These are phyloP conservation scores for Polydrusus pterygomalis DNA, from an alignment of 2,888 invertebrate genomes.

Conservation along the genomic window DNA sequence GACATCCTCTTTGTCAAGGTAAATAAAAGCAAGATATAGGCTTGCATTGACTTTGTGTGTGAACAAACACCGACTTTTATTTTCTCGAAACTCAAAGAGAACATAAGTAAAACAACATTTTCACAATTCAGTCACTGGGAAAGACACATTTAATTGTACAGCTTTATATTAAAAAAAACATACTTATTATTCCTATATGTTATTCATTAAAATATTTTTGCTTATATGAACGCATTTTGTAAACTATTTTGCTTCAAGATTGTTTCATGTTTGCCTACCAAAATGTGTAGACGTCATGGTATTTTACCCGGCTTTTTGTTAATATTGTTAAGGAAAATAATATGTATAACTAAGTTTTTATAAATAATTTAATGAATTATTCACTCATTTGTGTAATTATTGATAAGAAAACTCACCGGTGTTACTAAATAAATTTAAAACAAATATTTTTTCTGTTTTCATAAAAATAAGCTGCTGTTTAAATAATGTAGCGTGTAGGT, in stretches of 20 bases:
- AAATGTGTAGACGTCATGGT: background rate
- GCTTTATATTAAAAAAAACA: slow-evolving; percentile 28
- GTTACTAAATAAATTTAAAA: slow-evolving; percentile 31
- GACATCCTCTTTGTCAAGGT: too few relatives aligned
- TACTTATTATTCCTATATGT: background rate
- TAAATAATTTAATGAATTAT: slow-evolving; percentile 20
- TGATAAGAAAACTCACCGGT: slow-evolving; percentile 26
- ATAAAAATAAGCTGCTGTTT: background rate
- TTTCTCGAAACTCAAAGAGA: slow-evolving; percentile 16
- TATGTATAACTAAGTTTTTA: slow-evolving; percentile 16
- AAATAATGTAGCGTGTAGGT: too few relatives aligned
- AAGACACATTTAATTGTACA: slow-evolving; percentile 25
- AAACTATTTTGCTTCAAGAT: slow-evolving; percentile 13
- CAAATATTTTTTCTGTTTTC: background rate
- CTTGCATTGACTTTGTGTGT: background rate
- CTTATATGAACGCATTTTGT: slow-evolving; percentile 20
- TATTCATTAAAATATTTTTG: slow-evolving; percentile 17
- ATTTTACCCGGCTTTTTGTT: slow-evolving; percentile 14
- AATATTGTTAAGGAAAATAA: slow-evolving; percentile 22
- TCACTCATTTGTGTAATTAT: slow-evolving; percentile 34
- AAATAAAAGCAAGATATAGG: background rate
- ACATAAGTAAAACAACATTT: background rate
- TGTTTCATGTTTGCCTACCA: slow-evolving; percentile 6
- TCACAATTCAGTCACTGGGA: background rate
- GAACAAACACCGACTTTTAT: background rate